phyloP scores from a whole-genome alignment of 2,113 vertebrate genomes.

The Dipodomys merriami region DNA sequence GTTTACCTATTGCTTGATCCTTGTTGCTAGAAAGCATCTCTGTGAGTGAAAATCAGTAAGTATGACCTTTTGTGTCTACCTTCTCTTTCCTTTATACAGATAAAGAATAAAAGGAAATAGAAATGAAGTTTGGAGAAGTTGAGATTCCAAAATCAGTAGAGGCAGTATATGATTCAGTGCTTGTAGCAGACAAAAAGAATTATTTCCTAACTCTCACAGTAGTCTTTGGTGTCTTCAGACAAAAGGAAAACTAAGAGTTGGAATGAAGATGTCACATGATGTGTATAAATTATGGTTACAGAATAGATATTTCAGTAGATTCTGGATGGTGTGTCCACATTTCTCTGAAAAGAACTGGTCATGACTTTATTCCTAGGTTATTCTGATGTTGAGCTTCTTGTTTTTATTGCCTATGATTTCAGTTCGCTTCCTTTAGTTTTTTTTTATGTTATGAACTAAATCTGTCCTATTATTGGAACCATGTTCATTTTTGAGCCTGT shows the following conservation, averaged over 20 bases:
- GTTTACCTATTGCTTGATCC: not conserved
- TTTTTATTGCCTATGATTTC: not conserved
- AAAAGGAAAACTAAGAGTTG: not conserved
- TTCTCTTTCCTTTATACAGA: not conserved
- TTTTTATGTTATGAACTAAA: slow-evolving; percentile 29
- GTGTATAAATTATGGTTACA: not conserved
- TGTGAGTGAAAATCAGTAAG: not conserved
- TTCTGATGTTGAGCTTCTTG: not conserved
- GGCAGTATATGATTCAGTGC: not conserved
- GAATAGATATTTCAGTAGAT: no score
- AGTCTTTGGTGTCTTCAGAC: not conserved
- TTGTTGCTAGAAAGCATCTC: not conserved
- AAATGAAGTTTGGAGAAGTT: not conserved
- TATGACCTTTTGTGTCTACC: not conserved
- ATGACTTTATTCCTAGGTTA: not conserved
- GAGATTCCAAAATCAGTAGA: not conserved
- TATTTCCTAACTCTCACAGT: not conserved
- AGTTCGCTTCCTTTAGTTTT: not conserved
- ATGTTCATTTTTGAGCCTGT: not conserved
- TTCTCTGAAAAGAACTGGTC: not conserved
- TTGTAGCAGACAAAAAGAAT: not conserved
- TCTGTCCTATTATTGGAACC: not conserved
- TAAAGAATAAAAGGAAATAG: not conserved
- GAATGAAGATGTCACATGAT: not conserved
- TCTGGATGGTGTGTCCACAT: rapidly evolving